These are phyloP conservation scores for Perccottus glenii DNA, from an alignment of 2,113 vertebrate genomes.

Conservation along the genomic window DNA sequence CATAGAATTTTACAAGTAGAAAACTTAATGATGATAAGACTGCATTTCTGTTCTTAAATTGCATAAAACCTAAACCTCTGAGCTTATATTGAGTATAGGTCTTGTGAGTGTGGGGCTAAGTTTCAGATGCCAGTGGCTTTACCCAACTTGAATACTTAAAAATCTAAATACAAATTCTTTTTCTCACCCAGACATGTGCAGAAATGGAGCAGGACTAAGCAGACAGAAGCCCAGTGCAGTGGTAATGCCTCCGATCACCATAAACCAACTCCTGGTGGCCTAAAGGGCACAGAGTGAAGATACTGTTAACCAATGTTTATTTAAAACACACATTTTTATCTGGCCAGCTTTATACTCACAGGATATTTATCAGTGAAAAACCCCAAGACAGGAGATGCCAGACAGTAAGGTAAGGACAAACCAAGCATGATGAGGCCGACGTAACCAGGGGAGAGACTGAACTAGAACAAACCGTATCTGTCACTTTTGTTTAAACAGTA, in stretches of 20 bases:
- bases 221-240: conserved; percentile 83
- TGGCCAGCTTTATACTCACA: conserved; percentile 75
- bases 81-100: no score
- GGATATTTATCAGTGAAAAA: conserved; percentile 88
- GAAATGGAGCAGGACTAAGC: conserved; percentile 87
- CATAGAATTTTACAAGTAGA: no score
- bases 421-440: conserved; percentile 93
- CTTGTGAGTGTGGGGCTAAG: no score
- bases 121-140: no score
- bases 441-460: conserved; percentile 83
- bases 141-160: no score
- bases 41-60: no score
- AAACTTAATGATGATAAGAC: no score
- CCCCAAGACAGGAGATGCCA: conserved; percentile 89
- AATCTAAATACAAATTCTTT: background rate
- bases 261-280: conserved; percentile 82
- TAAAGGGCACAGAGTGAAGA: conserved; percentile 26
- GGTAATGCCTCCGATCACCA: conserved; percentile 81
- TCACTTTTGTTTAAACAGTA: background rate
- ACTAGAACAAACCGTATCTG: conserved; percentile 71
- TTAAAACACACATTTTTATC: background rate
- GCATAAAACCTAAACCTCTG: no score
- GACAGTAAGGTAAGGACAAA: conserved; percentile 84
- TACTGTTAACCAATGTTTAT: background rate
- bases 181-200: conserved; percentile 85